Conservation (phyloP, 2,888 invertebrate species). For the Sarcophaga rosellei region DNA sequence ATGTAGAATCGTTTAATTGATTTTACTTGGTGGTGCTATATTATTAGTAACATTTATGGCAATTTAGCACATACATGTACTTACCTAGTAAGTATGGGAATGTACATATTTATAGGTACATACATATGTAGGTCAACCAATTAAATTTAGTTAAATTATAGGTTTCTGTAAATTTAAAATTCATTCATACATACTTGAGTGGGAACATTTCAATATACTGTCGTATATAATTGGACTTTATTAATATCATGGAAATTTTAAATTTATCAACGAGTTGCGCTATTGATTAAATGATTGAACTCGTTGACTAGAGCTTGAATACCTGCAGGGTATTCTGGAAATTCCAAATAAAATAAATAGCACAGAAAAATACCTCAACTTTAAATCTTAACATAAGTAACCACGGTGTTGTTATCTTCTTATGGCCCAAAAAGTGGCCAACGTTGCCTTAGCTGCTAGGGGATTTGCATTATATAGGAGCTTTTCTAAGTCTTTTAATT, state of each 20-base stretch:
- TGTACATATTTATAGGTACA: no score
- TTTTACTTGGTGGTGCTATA: conserved; percentile 20
- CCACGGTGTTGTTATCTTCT: no score
- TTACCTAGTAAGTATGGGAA: no score
- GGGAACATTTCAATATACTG: not conserved
- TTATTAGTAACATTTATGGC: conserved; percentile 31
- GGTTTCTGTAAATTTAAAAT: not conserved
- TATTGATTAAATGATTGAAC: not conserved
- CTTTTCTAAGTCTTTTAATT: no score
- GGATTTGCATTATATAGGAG: no score
- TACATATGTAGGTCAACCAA: conserved; percentile 50
- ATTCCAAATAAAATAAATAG: no score
- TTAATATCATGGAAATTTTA: not conserved
- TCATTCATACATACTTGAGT: not conserved
- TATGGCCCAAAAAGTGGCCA: no score
- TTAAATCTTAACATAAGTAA: no score
- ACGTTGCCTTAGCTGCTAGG: no score
- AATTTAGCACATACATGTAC: conserved; percentile 19
- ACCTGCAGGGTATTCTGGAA: no score
- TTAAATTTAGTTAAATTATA: conserved; percentile 24
- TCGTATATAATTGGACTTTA: not conserved
- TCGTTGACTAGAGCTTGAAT: not conserved
- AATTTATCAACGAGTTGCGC: not conserved
- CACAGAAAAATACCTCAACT: no score
- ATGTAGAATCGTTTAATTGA: conserved; percentile 24